Evolutionary conservation across 2,113 vertebrate species (phyloP).

Genomic region (zebrafish (Danio rerio)): DNA sequence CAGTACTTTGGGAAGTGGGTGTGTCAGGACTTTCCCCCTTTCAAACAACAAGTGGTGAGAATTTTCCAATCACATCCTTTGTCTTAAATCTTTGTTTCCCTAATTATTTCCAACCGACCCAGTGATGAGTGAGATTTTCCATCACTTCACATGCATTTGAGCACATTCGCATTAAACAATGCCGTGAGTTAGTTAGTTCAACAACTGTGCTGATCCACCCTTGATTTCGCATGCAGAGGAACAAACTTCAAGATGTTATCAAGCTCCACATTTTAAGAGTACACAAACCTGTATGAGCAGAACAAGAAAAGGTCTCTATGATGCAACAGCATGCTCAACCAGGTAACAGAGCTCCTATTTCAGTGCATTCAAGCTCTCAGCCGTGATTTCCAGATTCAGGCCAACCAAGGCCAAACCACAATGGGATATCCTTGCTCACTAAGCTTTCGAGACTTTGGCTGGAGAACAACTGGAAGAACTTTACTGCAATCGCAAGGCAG

Average conservation of each 20-base stretch:
- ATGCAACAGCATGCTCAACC: conserved; percentile 27
- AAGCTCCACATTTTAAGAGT: background rate
- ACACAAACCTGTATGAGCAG: background rate
- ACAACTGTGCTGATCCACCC: background rate
- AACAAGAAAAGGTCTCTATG: conserved; percentile 26
- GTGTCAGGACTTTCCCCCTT: conserved; percentile 54
- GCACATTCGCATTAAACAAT: conserved; percentile 21
- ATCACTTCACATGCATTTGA: conserved; percentile 18
- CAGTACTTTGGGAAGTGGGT: conserved; percentile 53
- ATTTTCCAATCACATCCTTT: conserved; percentile 51
- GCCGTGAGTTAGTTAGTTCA: background rate
- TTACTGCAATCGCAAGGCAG: conserved; percentile 12
- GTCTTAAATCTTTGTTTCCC: conserved; percentile 48
- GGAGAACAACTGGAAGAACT: conserved; percentile 18
- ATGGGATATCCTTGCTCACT: conserved; percentile 54
- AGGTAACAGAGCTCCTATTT: conserved; percentile 37
- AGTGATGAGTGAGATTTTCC: conserved; percentile 42
- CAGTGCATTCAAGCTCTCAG: conserved; percentile 32
- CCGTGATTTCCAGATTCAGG: conserved; percentile 39
- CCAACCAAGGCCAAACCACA: conserved; percentile 53
- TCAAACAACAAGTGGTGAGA: conserved; percentile 55
- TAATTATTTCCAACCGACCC: conserved; percentile 39
- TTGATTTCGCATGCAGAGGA: background rate
- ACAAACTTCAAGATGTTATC: background rate
- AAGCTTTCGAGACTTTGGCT: conserved; percentile 47